Base-by-base conservation (phyloP, 2,797 vertebrate genomes). In the Cottoperca gobio region DNA sequence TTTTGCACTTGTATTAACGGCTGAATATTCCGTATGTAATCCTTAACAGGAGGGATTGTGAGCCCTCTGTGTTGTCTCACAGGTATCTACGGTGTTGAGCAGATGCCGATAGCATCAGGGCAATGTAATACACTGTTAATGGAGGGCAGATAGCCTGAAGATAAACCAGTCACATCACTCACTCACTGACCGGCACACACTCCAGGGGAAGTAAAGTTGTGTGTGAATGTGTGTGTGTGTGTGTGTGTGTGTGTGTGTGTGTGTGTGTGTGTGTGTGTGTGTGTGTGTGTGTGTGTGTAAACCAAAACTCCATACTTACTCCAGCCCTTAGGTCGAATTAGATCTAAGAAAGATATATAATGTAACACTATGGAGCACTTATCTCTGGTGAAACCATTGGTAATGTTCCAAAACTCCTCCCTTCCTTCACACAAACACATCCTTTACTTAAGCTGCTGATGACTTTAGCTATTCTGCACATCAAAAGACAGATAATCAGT, bases 401-500 rank as follows among this genome's bases (percentile, higher is more conserved):
- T 53, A 75, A 37, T 43, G 42, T 33, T 78, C 76, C 68, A 64
- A 62, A 71, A 62, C 50, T 67, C 43, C 52, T 73, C 31, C 43
- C 50, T 64, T 73, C 65, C 45, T 63, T 82, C 50, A 55, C 45
- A 68, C n/a, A 3, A 63, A 59, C 79, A 58, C 76, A 43, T 74
- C 60, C 76, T 85, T 88, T 89, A 64, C 88, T 93, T 82, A 72
- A 78, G 28, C 74, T 79, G 54, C 57, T 73, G 83, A 89, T 86
- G 83, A 88, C 84, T 89, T 87, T 81, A 55, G 76, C 78, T 66
- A 13, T 73, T 86, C 73, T 73, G 80, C 63, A 37, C 63, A 46
- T 48, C 68, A 70, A 81, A 84, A 88, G 74, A 85, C 79, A 89
- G 75, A 79, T 90, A 78, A 91, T 92, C 87, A 78, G 76, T 83